Conservation (phyloP, 2,888 invertebrate species). For the Micoletzkya japonica region DNA sequence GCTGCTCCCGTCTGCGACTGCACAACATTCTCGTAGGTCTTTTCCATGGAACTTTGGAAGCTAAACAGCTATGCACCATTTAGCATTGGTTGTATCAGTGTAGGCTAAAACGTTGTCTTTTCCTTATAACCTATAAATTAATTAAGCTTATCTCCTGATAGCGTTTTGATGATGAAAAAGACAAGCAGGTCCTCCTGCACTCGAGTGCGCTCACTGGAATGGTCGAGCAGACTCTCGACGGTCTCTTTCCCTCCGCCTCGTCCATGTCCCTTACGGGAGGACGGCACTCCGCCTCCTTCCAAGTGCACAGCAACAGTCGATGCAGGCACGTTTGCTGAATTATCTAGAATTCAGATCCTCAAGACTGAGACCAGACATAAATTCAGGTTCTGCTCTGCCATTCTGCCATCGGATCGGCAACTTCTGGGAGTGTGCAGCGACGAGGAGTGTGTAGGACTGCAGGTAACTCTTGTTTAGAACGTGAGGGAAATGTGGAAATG, state of each 20-base stretch:
- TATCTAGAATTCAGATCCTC: too few species aligned
- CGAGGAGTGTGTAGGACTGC: conserved; percentile 10
- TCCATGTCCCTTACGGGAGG: conserved; percentile 1
- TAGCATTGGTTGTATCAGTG: too few species aligned
- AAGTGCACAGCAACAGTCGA: not conserved
- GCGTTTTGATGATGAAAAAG: too few species aligned
- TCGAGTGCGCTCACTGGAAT: conserved; percentile 15
- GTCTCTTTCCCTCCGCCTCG: conserved; percentile 14
- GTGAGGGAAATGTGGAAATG: not conserved
- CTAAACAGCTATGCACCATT: too few species aligned
- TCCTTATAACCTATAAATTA: too few species aligned
- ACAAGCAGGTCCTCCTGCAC: conserved; percentile 2
- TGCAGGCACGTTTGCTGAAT: conserved; percentile 16
- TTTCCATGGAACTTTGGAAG: too few species aligned
- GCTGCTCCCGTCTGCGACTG: conserved; percentile 88
- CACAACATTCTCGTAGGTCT: conserved; percentile 83
- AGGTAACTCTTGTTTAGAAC: not conserved
- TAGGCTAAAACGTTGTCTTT: too few species aligned
- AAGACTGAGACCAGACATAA: too few species aligned
- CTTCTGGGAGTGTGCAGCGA: conserved; percentile 16
- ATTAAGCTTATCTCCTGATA: too few species aligned
- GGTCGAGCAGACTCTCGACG: not conserved
- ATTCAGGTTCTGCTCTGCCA: conserved; percentile 20
- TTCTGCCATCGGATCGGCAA: not conserved
- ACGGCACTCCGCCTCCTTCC: not conserved